Percentiles rank a stretch among this genome's conserved stretches.
Conservation (phyloP, 2,888 invertebrate genomes). For the Trachelus troglodyta region DNA sequence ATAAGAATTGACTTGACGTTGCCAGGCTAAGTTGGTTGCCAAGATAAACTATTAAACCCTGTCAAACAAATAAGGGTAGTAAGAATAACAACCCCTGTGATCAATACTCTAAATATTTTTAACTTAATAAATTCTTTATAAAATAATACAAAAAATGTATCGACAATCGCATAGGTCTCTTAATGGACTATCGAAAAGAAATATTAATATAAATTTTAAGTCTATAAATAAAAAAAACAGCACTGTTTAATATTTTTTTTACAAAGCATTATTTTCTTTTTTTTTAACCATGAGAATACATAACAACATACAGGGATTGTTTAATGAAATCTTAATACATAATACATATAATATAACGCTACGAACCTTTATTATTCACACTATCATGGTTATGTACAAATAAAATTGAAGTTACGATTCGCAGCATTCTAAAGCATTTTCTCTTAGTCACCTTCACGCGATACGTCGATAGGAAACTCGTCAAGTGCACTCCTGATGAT, state of each 20-base stretch:
- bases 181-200: neutral
- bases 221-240: neutral
- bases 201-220: neutral
- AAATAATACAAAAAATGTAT: no score
- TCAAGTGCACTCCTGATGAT: neutral
- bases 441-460: neutral
- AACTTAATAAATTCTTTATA: neutral
- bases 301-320: neutral
- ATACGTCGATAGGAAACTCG: conserved; percentile 1
- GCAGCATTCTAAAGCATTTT: conserved; percentile 14
- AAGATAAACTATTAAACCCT: neutral
- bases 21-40: neutral
- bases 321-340: neutral
- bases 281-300: neutral
- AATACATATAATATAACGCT: conserved; percentile 27
- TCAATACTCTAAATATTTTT: neutral
- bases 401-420: conserved; percentile 49
- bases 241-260: neutral
- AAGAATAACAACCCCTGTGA: neutral
- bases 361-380: conserved; percentile 57
- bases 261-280: neutral
- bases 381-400: conserved; percentile 59
- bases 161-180: no score
- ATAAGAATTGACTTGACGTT: neutral
- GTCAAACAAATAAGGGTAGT: neutral